These are phyloP conservation scores for Clivina fossor DNA, from an alignment of 2,888 invertebrate species.

Conservation along the genomic window DNA sequence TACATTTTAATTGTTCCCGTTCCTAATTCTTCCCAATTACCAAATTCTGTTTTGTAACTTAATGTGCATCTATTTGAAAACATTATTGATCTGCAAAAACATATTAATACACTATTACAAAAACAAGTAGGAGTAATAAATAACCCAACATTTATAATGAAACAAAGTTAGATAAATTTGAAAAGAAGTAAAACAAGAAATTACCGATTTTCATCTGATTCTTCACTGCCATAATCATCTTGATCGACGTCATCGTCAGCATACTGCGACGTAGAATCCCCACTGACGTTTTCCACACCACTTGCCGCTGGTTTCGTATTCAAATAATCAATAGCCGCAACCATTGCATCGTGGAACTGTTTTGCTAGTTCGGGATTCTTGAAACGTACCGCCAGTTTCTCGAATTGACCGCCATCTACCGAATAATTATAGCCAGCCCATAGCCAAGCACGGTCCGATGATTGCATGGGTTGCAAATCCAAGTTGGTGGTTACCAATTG, in stretches of 20 bases:
- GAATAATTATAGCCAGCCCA: constrained; percentile 79
- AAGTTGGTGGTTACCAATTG: constrained; percentile 66
- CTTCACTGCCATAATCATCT: constrained; percentile 46
- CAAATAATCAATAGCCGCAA: constrained; percentile 52
- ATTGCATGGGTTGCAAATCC: constrained; percentile 64
- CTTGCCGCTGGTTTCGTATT: constrained; percentile 27
- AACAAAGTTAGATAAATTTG: constrained; percentile 12
- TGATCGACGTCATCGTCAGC: constrained; percentile 42
- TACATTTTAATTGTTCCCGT: constrained; percentile 53
- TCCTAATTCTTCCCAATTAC: constrained; percentile 50
- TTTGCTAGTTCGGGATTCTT: constrained; percentile 65
- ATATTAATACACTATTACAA: constrained; percentile 14
- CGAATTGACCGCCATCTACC: constrained; percentile 66
- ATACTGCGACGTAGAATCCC: constrained; percentile 8
- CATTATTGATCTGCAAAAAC: constrained; percentile 48
- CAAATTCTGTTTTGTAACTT: constrained; percentile 51
- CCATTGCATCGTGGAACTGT: constrained; percentile 61
- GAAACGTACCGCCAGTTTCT: constrained; percentile 80
- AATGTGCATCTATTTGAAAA: constrained; percentile 56
- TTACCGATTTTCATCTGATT: constrained; percentile 49
- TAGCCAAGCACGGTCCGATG: constrained; percentile 72
- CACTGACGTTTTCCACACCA: background rate
- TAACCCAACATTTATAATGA: background rate
- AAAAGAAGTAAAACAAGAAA: constrained; percentile 41
- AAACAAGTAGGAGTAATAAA: background rate